Evolutionary conservation across 2,888 invertebrate species (phyloP), one percentile per base, ranked within the genome.

Genomic region (Thymelicus lineola): DNA sequence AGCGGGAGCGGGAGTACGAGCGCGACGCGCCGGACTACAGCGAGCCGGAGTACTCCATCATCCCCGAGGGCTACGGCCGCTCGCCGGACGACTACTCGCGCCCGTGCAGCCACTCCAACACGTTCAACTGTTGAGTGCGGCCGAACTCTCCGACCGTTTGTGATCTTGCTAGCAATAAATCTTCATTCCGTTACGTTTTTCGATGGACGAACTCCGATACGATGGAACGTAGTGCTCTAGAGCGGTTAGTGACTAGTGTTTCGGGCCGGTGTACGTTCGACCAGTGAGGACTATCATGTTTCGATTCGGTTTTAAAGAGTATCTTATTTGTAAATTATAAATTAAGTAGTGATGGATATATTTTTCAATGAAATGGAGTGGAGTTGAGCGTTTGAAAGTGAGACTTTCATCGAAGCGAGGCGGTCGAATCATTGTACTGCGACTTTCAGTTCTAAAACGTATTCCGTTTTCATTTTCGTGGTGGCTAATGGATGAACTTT

Each of bases 131-230:
- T 89, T 94, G 92, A 94, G 90, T 76, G 84, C 72, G 72, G 65
- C 75, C 71, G 84, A 81, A 86, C 86, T 85, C 80, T 86, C 85
- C 82, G 83, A 87, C 85, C 83, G 77, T 89, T 91, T 91, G 94
- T 94, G 93, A 93, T 93, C 91, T 93, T 94, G 87, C 86, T 94
- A 94, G 94, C 93, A 94, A 94, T 94, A 94, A 94, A 89, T 87
- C 91, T 94, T 92, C 94, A 93, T 94, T 94, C 93, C 93, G 90
- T 89, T 90, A 91, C 85, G 90, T 90, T 91, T 88, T 87, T 82
- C 81, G 89, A 84, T 83, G 89, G 85, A 86, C 72, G 82, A 81
- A 82, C 81, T 79, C 78, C 57, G 48, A 82, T 82, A 87, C 83
- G 89, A 86, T 82, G 86, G 83, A 84, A 85, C 86, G 88, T 91